Percentiles rank a stretch among this genome's conserved stretches.
phyloP scores from a whole-genome alignment of 2,888 invertebrate genomes.

The Drosophila barbarae region DNA sequence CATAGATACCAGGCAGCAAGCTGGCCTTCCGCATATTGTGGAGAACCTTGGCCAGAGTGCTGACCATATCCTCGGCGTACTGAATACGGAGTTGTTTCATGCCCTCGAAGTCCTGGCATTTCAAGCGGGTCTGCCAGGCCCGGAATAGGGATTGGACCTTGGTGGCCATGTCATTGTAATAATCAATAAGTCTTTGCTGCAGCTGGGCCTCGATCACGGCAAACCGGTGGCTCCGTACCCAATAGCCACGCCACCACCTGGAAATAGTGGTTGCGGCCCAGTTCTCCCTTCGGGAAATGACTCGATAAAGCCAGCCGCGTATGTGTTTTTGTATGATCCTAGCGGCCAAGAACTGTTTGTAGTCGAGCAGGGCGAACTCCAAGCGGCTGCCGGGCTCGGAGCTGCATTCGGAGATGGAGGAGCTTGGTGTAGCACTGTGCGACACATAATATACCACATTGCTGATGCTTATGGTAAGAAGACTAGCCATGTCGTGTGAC shows the following conservation, averaged over 20 bases:
- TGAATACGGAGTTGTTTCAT: constrained; percentile 21
- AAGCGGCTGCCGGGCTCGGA: neutral
- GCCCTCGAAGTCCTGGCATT: constrained; percentile 25
- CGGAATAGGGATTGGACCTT: constrained; percentile 21
- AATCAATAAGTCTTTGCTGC: neutral
- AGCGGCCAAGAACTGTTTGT: constrained; percentile 33
- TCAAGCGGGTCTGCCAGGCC: constrained; percentile 28
- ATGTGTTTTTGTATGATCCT: constrained; percentile 10
- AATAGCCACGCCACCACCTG: constrained; percentile 26
- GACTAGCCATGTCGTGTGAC: neutral
- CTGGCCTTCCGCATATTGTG: neutral
- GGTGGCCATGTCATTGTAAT: neutral
- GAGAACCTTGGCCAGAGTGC: constrained; percentile 7
- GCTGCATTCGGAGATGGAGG: neutral
- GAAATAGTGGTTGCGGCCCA: constrained; percentile 11
- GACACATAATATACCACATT: too few species aligned
- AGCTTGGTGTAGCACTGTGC: neutral
- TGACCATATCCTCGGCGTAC: constrained; percentile 31
- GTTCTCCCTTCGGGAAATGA: rapidly evolving
- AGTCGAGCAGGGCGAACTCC: constrained; percentile 8
- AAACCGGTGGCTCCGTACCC: neutral
- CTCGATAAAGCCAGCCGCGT: constrained; percentile 16
- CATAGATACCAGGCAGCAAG: constrained; percentile 20
- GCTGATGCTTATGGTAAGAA: neutral
- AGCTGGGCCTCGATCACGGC: neutral